phyloP scores from a whole-genome alignment of 1,140 invertebrate species.

The Artemia franciscana region DNA sequence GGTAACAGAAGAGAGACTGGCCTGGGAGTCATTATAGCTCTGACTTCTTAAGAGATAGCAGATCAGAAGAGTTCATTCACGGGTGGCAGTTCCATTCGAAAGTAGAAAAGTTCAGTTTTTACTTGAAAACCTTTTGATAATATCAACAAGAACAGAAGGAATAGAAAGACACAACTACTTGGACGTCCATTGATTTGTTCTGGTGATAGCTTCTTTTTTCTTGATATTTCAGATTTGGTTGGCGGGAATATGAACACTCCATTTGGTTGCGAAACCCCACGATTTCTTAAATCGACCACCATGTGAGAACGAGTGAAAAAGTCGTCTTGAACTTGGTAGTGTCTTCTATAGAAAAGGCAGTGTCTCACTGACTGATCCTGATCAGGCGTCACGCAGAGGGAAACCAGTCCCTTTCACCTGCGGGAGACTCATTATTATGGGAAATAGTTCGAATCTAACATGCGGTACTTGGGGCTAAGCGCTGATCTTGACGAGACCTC shows the following conservation, averaged over 20 bases:
- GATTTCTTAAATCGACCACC: not conserved
- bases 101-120: too few relatives aligned
- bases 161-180: too few relatives aligned
- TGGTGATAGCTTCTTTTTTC: too few relatives aligned
- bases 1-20: too few relatives aligned
- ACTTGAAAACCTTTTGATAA: too few relatives aligned
- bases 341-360: not conserved
- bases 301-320: not conserved
- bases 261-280: not conserved
- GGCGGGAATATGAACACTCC: not conserved
- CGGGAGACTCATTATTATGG: not conserved
- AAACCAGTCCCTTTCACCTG: not conserved
- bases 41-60: too few relatives aligned
- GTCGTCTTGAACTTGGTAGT: not conserved
- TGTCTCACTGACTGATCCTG: not conserved
- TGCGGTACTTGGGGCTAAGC: not conserved
- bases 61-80: too few relatives aligned
- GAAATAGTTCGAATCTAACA: not conserved
- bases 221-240: too few relatives aligned
- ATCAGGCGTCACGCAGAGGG: not conserved
- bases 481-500: not conserved
- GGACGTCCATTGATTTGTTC: too few relatives aligned
- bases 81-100: too few relatives aligned
- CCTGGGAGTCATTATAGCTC: too few relatives aligned
- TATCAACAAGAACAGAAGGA: too few relatives aligned